phyloP scores from a whole-genome alignment of 1,140 invertebrate genomes.

The Gonatopus flavifemur region DNA sequence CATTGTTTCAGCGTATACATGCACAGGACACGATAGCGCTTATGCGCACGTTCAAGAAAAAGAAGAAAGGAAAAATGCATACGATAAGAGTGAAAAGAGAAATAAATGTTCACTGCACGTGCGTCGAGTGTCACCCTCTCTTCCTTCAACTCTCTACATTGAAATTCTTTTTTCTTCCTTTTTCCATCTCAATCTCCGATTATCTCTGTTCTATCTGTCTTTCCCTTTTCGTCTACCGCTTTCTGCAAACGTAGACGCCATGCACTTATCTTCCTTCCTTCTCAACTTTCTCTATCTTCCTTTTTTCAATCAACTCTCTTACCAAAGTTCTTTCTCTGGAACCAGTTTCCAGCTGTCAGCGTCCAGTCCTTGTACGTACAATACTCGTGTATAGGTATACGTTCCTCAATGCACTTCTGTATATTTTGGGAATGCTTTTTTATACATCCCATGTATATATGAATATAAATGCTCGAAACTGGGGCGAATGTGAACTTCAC shows the following conservation, averaged over 20 bases:
- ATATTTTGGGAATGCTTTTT: not conserved
- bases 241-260: not conserved
- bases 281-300: not conserved
- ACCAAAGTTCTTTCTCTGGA: constrained; percentile 21
- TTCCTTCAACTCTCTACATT: not conserved
- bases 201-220: not conserved
- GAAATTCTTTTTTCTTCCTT: not conserved
- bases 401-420: not conserved
- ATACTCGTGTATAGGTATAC: constrained; percentile 9
- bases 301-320: not conserved
- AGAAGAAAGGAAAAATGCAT: no score
- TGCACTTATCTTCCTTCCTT: not conserved
- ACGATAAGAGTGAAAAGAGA: no score
- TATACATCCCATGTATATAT: no score
- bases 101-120: not conserved
- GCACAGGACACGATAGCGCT: not conserved
- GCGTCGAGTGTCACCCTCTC: not conserved
- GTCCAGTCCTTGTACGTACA: constrained; percentile 25
- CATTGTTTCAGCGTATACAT: no score
- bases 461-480: no score
- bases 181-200: not conserved
- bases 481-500: no score
- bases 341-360: constrained; percentile 36
- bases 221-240: not conserved
- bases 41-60: no score